Evolutionary conservation across 2,888 invertebrate genomes (phyloP), one percentile per base, ranked within the genome.

Genomic region (Eupithecia subumbrata): DNA sequence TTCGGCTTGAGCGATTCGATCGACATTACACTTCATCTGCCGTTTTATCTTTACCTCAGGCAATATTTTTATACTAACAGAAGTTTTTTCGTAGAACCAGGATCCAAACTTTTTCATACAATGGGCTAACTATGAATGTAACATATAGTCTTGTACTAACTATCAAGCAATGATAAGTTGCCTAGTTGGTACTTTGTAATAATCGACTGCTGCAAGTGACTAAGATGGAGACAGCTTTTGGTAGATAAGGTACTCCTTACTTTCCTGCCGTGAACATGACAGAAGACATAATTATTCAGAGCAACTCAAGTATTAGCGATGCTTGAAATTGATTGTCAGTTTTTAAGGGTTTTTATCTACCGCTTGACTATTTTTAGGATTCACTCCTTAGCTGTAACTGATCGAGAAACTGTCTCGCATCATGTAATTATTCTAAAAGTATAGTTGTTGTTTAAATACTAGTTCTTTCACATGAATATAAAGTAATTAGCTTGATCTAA

Each of bases 1-100:
- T 76, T 76, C 37, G 25, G 77, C 60, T 76, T 79, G 72, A 75
- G 78, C 69, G 63, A 66, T 74, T 73, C 67, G 74, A 60, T 76
- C 70, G 70, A 76, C 75, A 60, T 71, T 25, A 22, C 43, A 73
- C 73, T 69, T 76, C 71, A 66, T 75, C 68, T 77, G 73, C 63
- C 37, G 63, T 2, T 30, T 48, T 45, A 68, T 56, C 18, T 37
- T 14, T 66, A n/a, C 30, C 25, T 52, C 8, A 8, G 66, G 52
- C 40, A 52, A 52, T 52, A 18, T n/a, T 52, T 52, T 48, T 16
- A 16, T 14, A 5, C 18, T 5, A 48, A 16, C 45, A 48, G 45
- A 48, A 18, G 16, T 48, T 18, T 5, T 48, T 12, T 12, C 43
- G 43, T 43, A 43, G 43, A 43, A 14, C 43, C 43, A 43, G 43